Base-by-base conservation (phyloP, 2,888 invertebrate genomes). In the Eilema sororculum region DNA sequence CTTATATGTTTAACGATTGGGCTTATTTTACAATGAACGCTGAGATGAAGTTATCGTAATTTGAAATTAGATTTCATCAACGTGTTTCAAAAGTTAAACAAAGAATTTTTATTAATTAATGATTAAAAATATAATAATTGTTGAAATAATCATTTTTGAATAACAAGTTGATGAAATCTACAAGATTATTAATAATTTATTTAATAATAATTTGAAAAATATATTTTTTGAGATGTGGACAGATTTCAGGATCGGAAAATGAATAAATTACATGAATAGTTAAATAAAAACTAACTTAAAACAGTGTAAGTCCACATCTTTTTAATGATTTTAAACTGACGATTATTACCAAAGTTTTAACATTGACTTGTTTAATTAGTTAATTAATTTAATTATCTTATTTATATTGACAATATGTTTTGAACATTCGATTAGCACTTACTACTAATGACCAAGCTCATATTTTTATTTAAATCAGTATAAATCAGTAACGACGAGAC, bases 371-470 rank as follows among this genome's bases (percentile, higher is more conserved):
- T 85, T 87, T 87, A 84, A 86, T 88, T 87, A 86, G 84, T 84
- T 84, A 82, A 83, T 83, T 84, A 81, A 72, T 83, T 68, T 83
- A 81, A 87, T 86, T 84, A 86, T 81, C 83, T 88, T 84, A 84
- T 84, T 84, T 71, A 86, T 91, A 93, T 94, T 93, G 93, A 94
- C 94, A 91, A 85, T 90, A 91, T 89, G 88, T 89, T 94, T 94
- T 94, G 92, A 93, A 94, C 93, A 90, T 93, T 91, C 83, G 86
- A 90, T 88, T 89, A 88, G 87, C 86, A 83, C 91, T 92, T 92
- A 91, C 72, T 71, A 78, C 90, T 92, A 92, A 90, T 90, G 93
- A 93, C 90, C 91, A 94, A 94, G 94, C 94, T 94, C 94, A 87
- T 88, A 85, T 89, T 87, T 87, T 89, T 86, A 71, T 77, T 77